Evolutionary conservation across 64 coral and sea anemone species (phyloP), one percentile per base, ranked within the genome.

Genomic region (Astreopora myriophthalma): DNA sequence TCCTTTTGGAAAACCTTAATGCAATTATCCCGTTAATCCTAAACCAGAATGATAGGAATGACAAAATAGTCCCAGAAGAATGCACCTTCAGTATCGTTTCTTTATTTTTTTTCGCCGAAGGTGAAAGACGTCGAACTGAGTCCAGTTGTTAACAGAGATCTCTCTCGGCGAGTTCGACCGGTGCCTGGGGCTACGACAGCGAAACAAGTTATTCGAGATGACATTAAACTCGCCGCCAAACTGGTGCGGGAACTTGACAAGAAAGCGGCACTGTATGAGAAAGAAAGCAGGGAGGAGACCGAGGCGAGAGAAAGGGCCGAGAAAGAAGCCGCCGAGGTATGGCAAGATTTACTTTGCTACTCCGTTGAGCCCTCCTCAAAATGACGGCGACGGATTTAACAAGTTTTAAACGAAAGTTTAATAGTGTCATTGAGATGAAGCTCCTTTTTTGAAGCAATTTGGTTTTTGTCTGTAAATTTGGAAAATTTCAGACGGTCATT

Each of bases 241-340:
- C 64, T 98, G 16, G 84, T 98, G 48, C 63, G 96, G 32, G 87
- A 90, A 65, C 26, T 98, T 3, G 96, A 98, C 84, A 76, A 88
- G 84, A 94, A 87, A 63, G 75, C 89, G 17, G 49, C 69, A 49
- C 70, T 98, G 14, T 98, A 98, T 74, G 96, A 98, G 46, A 63
- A 92, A 36, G 96, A 98, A 64, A 83, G 52, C 33, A 91, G 91
- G 13, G 80, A 88, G 69, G 91, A 98, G 46, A 27, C 65, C 31
- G 91, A 94, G 29, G 87, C 89, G 57, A 87, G 83, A 81, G 87
- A 98, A 42, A 85, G 84, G 28, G 94, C 91, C 8, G 96, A 98
- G 27, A 98, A 98, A 89, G 96, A 98, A 88, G 85, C 87, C 20
- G 80, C 90, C 51, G 95, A 98, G 86, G 95, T 98, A 94, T 42